phyloP scores from a whole-genome alignment of 2,888 invertebrate genomes.

The Tetranychus truncatus region DNA sequence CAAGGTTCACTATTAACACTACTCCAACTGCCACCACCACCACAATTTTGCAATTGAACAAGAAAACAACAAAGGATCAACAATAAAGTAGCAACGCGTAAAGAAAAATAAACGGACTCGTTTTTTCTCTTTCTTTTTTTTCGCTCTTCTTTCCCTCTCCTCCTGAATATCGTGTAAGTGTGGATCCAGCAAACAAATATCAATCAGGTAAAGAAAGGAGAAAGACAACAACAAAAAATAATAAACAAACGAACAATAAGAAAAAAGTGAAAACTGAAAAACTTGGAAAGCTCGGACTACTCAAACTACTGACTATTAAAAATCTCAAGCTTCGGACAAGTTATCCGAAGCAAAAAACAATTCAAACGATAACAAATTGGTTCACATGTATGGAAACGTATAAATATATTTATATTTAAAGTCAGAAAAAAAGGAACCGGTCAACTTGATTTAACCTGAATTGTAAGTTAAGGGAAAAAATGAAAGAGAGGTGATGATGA shows the following conservation, averaged over 20 bases:
- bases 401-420: background rate
- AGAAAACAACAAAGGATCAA: background rate
- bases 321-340: background rate
- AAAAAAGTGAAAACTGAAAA: background rate
- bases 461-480: background rate
- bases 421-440: background rate
- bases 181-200: background rate
- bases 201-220: background rate
- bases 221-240: background rate
- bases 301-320: background rate
- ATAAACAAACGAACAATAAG: background rate
- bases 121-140: background rate
- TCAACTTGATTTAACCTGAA: constrained; percentile 1
- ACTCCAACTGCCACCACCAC: no score
- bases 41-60: no score
- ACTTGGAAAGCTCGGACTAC: background rate
- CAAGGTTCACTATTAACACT: no score
- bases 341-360: background rate
- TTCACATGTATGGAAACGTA: background rate
- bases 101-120: background rate
- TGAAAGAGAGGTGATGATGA: constrained; percentile 4
- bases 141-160: background rate
- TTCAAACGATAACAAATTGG: constrained; percentile 1
- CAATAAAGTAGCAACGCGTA: background rate
- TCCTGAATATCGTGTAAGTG: background rate